Evolutionary conservation across 2,888 invertebrate species (phyloP).

Genomic region (Archaeoteleia sp.): DNA sequence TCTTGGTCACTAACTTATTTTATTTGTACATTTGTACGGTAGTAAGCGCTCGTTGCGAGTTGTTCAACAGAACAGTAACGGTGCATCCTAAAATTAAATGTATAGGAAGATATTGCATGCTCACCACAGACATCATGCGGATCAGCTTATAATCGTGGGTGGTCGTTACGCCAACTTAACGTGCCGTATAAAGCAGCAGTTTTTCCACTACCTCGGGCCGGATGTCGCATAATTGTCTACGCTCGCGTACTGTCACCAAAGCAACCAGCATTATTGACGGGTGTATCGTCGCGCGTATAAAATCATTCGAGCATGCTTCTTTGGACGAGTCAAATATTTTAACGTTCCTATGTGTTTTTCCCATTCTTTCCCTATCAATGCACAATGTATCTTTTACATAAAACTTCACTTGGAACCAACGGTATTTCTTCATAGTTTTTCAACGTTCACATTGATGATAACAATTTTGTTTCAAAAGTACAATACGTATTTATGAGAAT

Average conservation of each 20-base stretch:
- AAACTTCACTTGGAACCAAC: neutral
- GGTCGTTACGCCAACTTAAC: conserved; percentile 66
- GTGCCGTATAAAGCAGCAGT: conserved; percentile 67
- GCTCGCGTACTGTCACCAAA: conserved; percentile 55
- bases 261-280: conserved; percentile 34
- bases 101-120: conserved; percentile 40
- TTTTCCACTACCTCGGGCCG: conserved; percentile 62
- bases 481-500: no score
- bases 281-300: conserved; percentile 26
- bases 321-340: conserved; percentile 29
- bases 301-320: conserved; percentile 33
- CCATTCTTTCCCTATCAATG: neutral
- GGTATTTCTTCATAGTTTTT: no score
- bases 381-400: neutral
- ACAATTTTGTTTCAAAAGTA: no score
- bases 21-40: no score
- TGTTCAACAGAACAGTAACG: conserved; percentile 42
- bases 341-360: conserved; percentile 9
- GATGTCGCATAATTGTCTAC: conserved; percentile 64
- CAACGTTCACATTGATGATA: no score
- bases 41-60: no score
- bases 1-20: no score
- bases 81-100: conserved; percentile 45
- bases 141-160: conserved; percentile 63
- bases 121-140: conserved; percentile 32